Conservation (phyloP, 2,113 vertebrate species). For the Lontra canadensis region DNA sequence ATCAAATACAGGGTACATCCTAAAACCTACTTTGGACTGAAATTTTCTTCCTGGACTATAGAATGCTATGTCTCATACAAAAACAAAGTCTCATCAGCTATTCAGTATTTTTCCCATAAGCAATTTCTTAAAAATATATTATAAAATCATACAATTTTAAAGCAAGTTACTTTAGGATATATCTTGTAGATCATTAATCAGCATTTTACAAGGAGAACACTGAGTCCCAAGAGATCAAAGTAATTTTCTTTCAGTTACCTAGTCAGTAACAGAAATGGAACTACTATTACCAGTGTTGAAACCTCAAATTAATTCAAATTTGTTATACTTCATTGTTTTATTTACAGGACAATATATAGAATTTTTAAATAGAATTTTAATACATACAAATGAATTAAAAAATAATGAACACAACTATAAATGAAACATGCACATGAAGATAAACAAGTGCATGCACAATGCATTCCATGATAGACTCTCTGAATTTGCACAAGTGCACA, state of each 20-base stretch:
- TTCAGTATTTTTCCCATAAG: not conserved
- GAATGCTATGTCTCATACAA: not conserved
- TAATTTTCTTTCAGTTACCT: not conserved
- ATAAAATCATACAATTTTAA: not conserved
- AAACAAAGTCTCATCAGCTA: not conserved
- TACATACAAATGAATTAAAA: conserved; percentile 61
- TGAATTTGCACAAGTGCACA: conserved; percentile 54
- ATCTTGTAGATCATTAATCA: not conserved
- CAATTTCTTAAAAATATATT: not conserved
- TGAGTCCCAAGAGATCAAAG: not conserved
- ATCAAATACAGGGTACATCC: not conserved
- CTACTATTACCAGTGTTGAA: not conserved
- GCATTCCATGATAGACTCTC: conserved; percentile 71
- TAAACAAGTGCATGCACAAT: conserved; percentile 65
- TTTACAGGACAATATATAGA: not conserved
- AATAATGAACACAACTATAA: conserved; percentile 55
- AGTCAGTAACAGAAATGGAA: not conserved
- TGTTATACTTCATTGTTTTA: not conserved
- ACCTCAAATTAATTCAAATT: not conserved
- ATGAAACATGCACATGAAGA: conserved; percentile 74
- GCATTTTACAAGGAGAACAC: conserved; percentile 21
- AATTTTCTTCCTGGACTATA: not conserved
- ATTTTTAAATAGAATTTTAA: conserved; percentile 57
- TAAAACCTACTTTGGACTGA: not conserved
- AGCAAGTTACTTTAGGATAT: not conserved